Conservation (phyloP, 2,888 invertebrate species). For the Heteromurus nitidus region DNA sequence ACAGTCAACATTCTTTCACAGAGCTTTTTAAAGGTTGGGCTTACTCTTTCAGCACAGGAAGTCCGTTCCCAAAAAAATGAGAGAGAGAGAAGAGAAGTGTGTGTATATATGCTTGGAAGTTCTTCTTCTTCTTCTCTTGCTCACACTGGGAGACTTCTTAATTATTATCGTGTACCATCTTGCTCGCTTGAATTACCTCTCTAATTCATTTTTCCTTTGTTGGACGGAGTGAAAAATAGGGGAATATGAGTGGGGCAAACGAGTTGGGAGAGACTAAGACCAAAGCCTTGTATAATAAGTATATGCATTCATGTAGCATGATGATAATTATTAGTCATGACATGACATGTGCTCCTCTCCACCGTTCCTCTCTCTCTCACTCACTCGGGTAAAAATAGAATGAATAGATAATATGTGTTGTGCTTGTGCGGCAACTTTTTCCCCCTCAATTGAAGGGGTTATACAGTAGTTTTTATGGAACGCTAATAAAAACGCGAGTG, state of each 20-base stretch:
- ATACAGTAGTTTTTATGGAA: too few relatives aligned
- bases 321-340: slow-evolving; percentile 9
- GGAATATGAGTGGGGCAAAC: background rate
- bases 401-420: too few relatives aligned
- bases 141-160: slow-evolving; percentile 55
- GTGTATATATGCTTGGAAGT: background rate
- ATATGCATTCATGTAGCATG: background rate
- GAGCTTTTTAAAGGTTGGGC: too few relatives aligned
- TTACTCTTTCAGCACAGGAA: slow-evolving; percentile 43
- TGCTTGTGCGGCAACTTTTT: too few relatives aligned
- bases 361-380: background rate
- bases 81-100: slow-evolving; percentile 3
- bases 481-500: too few relatives aligned
- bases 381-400: too few relatives aligned
- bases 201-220: slow-evolving; percentile 27
- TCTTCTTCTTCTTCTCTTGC: background rate
- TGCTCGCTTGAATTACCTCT: slow-evolving; percentile 23
- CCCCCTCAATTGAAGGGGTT: too few relatives aligned
- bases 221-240: background rate
- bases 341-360: slow-evolving; percentile 32
- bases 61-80: slow-evolving; percentile 36
- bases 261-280: too few relatives aligned
- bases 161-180: slow-evolving; percentile 40
- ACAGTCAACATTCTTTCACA: background rate
- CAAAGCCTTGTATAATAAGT: slow-evolving; percentile 9